These are phyloP conservation scores for Pangasius sanitwongsei DNA, from an alignment of 2,797 vertebrate species.

Conservation along the genomic window DNA sequence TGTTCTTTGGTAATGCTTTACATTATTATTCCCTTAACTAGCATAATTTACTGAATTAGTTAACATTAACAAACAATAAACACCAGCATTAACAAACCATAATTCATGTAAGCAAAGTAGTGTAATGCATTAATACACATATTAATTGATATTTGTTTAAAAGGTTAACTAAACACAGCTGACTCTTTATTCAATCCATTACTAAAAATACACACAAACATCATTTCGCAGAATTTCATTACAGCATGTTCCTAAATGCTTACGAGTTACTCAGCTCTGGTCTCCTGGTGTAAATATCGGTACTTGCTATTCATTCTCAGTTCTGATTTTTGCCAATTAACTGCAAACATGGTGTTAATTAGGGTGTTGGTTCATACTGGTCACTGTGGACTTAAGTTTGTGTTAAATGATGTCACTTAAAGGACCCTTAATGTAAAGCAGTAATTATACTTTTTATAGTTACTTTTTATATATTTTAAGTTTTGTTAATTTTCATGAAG, in stretches of 20 bases:
- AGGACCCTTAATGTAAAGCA: neutral
- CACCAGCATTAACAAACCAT: neutral
- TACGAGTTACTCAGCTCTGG: neutral
- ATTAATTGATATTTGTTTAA: neutral
- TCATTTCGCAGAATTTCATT: neutral
- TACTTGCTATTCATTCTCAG: neutral
- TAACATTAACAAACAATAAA: neutral
- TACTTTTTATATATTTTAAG: neutral
- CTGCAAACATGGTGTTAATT: neutral
- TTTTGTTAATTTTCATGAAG: neutral
- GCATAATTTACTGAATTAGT: neutral
- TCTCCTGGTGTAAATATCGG: neutral
- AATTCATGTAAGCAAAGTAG: neutral
- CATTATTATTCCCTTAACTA: neutral
- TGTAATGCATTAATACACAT: neutral
- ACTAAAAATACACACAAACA: neutral
- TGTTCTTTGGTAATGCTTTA: neutral
- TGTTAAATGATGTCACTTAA: neutral
- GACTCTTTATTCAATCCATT: neutral
- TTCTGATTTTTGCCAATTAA: neutral
- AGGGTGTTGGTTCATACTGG: neutral
- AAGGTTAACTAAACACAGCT: neutral
- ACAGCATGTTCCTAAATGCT: neutral
- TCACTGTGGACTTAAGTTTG: neutral
- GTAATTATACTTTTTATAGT: neutral